phyloP scores from a whole-genome alignment of 2,888 invertebrate species.

The Micropterix aruncella region DNA sequence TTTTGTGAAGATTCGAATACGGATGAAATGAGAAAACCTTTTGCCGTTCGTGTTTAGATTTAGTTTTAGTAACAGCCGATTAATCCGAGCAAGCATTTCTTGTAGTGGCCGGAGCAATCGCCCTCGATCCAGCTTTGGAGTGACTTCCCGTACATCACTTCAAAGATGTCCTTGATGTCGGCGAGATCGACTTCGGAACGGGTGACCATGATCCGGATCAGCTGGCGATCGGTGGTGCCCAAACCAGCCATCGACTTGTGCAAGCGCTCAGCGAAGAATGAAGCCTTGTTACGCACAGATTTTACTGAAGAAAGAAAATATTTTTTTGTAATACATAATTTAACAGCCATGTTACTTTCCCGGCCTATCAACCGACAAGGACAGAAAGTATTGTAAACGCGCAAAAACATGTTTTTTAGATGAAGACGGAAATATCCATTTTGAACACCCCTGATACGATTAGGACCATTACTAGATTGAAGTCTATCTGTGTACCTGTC shows the following conservation, averaged over 20 bases:
- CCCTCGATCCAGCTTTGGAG: conserved; percentile 71
- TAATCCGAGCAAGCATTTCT: conserved; percentile 64
- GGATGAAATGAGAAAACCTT: too few species aligned
- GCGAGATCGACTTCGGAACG: conserved; percentile 75
- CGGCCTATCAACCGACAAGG: too few species aligned
- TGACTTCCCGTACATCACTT: conserved; percentile 56
- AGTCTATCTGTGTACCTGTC: too few species aligned
- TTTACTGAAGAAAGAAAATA: conserved; percentile 55
- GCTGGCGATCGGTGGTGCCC: conserved; percentile 76
- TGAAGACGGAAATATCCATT: too few species aligned
- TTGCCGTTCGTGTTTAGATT: conserved; percentile 11
- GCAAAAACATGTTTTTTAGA: too few species aligned
- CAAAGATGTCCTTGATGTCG: conserved; percentile 70
- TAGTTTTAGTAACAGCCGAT: conserved; percentile 34
- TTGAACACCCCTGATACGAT: too few species aligned
- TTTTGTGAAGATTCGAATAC: too few species aligned
- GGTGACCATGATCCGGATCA: conserved; percentile 75
- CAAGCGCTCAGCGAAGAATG: conserved; percentile 76
- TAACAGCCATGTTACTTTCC: too few species aligned
- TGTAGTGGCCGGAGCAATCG: conserved; percentile 79
- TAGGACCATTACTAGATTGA: too few species aligned
- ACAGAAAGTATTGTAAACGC: too few species aligned
- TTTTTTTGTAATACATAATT: too few species aligned
- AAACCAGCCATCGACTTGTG: conserved; percentile 82
- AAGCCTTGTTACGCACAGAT: conserved; percentile 63